Evolutionary conservation across 64 coral and sea anemone species (phyloP), one percentile per base, ranked within the genome.

Genomic region (Montipora cactus): DNA sequence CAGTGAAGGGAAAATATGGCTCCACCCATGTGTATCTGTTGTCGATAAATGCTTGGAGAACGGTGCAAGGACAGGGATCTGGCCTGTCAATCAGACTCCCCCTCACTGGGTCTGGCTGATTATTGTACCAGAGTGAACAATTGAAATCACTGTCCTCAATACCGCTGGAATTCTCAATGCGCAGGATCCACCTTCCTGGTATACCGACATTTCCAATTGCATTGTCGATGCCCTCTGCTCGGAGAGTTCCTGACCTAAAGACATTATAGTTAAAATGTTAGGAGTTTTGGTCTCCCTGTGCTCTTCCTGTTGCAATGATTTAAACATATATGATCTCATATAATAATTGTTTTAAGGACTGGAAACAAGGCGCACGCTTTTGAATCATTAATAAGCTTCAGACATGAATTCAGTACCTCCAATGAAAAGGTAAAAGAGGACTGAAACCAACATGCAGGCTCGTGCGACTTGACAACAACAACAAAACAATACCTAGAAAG

Each of bases 31-130:
- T 49, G 15, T 84, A 93, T 46, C 91, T 49, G 15, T 87, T 75
- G 49, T 93, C 91, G 19, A 61, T 61, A 44, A 14, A 21, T 23
- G 83, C 91, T 67, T 93, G 91, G 7, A 25, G 45, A 5, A 78
- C 18, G 7, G 62, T 80, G 47, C 91, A 93, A 6, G 91, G 91
- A 66, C 91, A 93, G 12, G 91, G 83, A 10, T 78, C 57, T 15
- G 85, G 91, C 4, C 22, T 5, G 11, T 66, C 53, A 7, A 15
- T 62, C 8, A 37, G 79, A 18, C 49, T 62, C 3, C 20, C 28
- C 28, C 28, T 28, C 28, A 28, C 16, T 5, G 58, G n/a, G 45
- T 87, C 76, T 87, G 75, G 48, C 4, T 86, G 58, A 1, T 11
- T 8, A 8, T 57, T 5, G 67, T 37, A 67, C 83, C 83, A 93